Base-by-base conservation (phyloP, 92 coral and sea anemone genomes). In the Zoanthus sansibaricus region DNA sequence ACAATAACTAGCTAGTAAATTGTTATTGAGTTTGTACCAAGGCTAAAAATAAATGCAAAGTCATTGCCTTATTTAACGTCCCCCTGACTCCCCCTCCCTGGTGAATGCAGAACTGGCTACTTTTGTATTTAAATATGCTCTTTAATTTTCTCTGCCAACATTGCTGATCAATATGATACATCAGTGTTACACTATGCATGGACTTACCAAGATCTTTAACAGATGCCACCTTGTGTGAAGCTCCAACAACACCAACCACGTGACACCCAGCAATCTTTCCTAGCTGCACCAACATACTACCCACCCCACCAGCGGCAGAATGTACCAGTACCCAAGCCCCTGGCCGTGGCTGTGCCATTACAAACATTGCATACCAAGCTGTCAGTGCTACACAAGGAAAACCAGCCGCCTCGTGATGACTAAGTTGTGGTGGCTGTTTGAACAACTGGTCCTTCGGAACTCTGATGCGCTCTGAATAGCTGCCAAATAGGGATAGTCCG, bases 261-360 rank as follows among this genome's bases (percentile, higher is more conserved):
- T 93, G 93, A 83, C 99, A 97, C 12, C 98, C 96, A 75, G 92
- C 95, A 82, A 97, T 97, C 91, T 95, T 97, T n/a, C 95, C 99
- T 83, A 97, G 83, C 90, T 97, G 99, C 12, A 97, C 98, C 84
- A 97, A 79, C 94, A 92, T 97, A 86, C 98, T 97, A 10, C 99
- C 99, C 61, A 97, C 99, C 62, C 99, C 99, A 42, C 99, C 99
- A 31, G 98, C 99, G 3, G 99, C 99, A 72, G 99, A 97, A 86
- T 97, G 99, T 1, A 97, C 97, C 13, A 97, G 95, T n/a, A 95
- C 75, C 96, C 94, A 95, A 47, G 93, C 86, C 51, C 94, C 99
- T n/a, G 95, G 94, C 54, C 96, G 93, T 7, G 98, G 96, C 45
- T 90, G 91, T 32, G 93, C 99, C 52, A 93, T 84, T 82, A 95